Evolutionary conservation across 2,797 vertebrate genomes (phyloP).

Genomic region (Petrocephalus sullivani): DNA sequence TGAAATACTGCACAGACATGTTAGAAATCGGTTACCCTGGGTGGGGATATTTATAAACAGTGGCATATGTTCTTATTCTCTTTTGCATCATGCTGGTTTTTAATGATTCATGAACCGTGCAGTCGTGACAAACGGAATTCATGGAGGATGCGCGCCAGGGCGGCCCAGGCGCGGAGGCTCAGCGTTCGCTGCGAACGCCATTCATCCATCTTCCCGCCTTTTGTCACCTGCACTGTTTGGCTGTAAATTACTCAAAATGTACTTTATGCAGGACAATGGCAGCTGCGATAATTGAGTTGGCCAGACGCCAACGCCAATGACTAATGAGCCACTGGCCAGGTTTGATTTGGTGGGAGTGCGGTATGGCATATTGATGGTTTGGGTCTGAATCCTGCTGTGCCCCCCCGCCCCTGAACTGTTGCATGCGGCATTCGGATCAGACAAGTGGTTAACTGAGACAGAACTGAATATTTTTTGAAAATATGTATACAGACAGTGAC

Average conservation of each 20-base stretch:
- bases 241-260: constrained; percentile 1
- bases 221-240: not conserved
- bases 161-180: not conserved
- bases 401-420: not conserved
- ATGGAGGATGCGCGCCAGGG: not conserved
- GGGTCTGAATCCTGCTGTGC: not conserved
- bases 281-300: not conserved
- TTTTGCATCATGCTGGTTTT: not conserved
- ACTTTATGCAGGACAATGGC: not conserved
- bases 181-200: not conserved
- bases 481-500: not conserved
- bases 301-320: not conserved
- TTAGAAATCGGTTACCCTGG: not conserved
- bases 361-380: not conserved
- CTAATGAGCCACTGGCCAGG: not conserved
- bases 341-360: not conserved
- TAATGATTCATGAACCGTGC: constrained; percentile 10
- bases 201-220: not conserved
- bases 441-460: not conserved
- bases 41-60: constrained; percentile 4
- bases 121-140: not conserved
- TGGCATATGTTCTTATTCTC: constrained; percentile 13
- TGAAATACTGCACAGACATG: not conserved
- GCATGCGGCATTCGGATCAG: not conserved
- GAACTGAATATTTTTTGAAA: not conserved